phyloP scores from a whole-genome alignment of 2,113 vertebrate species.

The Cyanoliseus patagonus region DNA sequence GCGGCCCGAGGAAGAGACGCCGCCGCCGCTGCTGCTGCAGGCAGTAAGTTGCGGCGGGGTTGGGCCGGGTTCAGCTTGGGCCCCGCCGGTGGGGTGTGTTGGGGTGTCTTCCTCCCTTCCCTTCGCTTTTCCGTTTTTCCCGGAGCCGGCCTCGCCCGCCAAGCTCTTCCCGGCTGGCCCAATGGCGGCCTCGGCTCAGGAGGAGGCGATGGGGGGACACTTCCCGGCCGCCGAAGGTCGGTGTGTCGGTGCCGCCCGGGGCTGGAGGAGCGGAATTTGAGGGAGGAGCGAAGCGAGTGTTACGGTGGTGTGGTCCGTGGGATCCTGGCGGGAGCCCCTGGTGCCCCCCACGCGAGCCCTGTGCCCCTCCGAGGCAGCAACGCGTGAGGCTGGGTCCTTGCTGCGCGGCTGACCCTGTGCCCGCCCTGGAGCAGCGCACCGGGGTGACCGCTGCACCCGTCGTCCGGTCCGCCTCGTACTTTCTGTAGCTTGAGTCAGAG shows the following conservation, averaged over 20 bases:
- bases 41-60: conserved; percentile 19
- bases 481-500: neutral
- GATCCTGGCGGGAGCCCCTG: neutral
- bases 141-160: neutral
- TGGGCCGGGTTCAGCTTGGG: neutral
- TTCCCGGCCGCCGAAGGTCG: neutral
- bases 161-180: neutral
- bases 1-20: conserved; percentile 9
- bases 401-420: neutral
- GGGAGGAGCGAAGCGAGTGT: neutral
- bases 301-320: neutral
- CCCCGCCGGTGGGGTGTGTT: neutral
- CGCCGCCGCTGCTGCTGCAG: neutral
- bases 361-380: neutral
- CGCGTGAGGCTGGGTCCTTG: neutral
- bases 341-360: neutral
- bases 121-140: neutral
- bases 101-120: neutral
- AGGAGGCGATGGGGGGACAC: neutral
- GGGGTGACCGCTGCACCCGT: neutral
- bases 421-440: no score
- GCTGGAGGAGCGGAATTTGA: neutral
- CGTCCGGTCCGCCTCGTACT: neutral
- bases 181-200: conserved; percentile 33
- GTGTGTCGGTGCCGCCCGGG: neutral